Percentiles rank a stretch among this genome's conserved stretches.
phyloP scores from a whole-genome alignment of 2,888 invertebrate species.

The Melipona beecheii region DNA sequence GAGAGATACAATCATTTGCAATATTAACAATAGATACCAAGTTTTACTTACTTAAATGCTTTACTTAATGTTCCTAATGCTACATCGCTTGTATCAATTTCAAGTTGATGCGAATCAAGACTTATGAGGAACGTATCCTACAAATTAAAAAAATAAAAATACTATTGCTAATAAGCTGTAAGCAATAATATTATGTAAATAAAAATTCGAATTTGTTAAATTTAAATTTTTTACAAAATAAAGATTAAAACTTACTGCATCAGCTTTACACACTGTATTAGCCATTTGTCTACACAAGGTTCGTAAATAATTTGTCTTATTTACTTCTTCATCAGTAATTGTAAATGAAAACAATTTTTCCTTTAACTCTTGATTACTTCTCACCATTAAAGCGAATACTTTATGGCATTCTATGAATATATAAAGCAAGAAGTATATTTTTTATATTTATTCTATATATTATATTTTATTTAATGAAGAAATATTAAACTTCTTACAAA shows the following conservation, averaged over 20 bases:
- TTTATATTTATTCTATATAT: background rate
- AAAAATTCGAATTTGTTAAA: constrained; percentile 8
- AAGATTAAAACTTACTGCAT: constrained; percentile 90
- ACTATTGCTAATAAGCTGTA: constrained; percentile 8
- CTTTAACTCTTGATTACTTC: constrained; percentile 93
- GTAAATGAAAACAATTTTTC: constrained; percentile 95
- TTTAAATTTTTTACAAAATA: background rate
- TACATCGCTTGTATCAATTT: constrained; percentile 95
- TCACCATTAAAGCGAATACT: constrained; percentile 95
- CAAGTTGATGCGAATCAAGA: constrained; percentile 92
- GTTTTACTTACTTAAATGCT: constrained; percentile 90
- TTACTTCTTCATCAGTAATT: constrained; percentile 92
- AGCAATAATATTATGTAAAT: background rate
- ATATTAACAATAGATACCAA: constrained; percentile 16
- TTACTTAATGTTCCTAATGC: constrained; percentile 94
- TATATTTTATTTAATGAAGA: background rate
- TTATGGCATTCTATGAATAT: constrained; percentile 91
- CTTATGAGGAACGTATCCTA: constrained; percentile 93
- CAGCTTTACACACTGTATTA: constrained; percentile 95
- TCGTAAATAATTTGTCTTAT: constrained; percentile 92
- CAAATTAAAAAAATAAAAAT: constrained; percentile 68
- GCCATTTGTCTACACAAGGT: constrained; percentile 96
- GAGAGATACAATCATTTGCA: constrained; percentile 32
- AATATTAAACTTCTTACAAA: background rate
- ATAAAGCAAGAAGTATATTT: background rate